Evolutionary conservation across 2,797 vertebrate species (phyloP), one percentile per base, ranked within the genome.

Genomic region (Bradypus variegatus): DNA sequence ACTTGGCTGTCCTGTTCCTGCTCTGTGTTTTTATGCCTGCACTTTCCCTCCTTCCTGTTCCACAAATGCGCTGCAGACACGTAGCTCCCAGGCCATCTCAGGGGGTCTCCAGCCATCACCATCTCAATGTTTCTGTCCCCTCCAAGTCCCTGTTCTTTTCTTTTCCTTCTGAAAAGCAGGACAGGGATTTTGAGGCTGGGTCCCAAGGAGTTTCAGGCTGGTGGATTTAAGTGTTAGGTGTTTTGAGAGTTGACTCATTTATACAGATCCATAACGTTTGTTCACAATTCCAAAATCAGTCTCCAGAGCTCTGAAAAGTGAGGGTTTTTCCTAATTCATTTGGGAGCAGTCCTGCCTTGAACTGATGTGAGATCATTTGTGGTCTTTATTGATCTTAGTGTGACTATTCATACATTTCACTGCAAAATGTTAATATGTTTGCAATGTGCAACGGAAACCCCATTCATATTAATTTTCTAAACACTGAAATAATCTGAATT

Each of bases 401-500:
- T 31, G 4, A 73, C 50, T 45, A 10, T 55, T 45, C 6, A 6
- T 19, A 10, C 0, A 1, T 41, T 31, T 62, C 69, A 7, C 15
- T 55, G 73, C 33, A 62, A 72, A 85, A 77, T 12, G 14, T 23
- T n/a, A 23, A 19, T 7, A 21, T 48, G 23, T 64, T 50, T 64
- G 29, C 21, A 23, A n/a, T 18, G 13, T 38, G 5, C 23, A n/a
- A n/a, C 48, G 38, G 45, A 60, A n/a, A 38, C 41, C 53, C n/a
- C 25, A 75, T n/a, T 81, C 9, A 50, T n/a, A 38, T 53, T 55
- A 36, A 83, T 48, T 88, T 87, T 55, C 55, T 83, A 36, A 95
- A 94, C 73, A 72, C 15, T 12, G 25, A 67, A 88, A 72, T n/a
- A n/a, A n/a, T 5, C 38, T 15, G 55, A 81, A 88, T 93, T 93